Evolutionary conservation across 2,888 invertebrate species (phyloP).

Genomic region (Elmis aenea): DNA sequence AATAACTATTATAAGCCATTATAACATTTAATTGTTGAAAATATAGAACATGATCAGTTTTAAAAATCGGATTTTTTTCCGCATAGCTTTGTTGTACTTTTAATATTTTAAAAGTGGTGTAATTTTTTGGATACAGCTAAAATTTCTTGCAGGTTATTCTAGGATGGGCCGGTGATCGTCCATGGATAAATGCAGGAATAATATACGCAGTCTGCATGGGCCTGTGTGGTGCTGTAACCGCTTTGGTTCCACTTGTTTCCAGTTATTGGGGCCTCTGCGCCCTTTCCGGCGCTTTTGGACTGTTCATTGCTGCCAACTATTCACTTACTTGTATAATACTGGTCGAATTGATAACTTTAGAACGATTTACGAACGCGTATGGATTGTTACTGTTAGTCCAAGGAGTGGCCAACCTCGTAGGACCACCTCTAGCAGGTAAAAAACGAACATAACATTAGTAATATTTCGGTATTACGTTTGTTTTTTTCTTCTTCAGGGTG

Average conservation of each 20-base stretch:
- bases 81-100: too few species aligned
- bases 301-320: slow-evolving; percentile 89
- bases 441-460: slow-evolving; percentile 56
- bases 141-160: slow-evolving; percentile 61
- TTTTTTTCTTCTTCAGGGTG: slow-evolving; percentile 68
- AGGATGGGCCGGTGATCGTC: slow-evolving; percentile 83
- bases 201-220: slow-evolving; percentile 81
- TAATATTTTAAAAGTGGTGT: too few species aligned
- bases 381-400: slow-evolving; percentile 82
- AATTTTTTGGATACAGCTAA: neutral
- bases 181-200: slow-evolving; percentile 68
- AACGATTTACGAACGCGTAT: slow-evolving; percentile 87
- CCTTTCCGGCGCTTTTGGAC: slow-evolving; percentile 76
- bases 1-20: too few species aligned
- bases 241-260: slow-evolving; percentile 58
- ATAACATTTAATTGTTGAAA: too few species aligned
- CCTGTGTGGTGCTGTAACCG: slow-evolving; percentile 63
- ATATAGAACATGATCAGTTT: too few species aligned
- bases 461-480: slow-evolving; percentile 35
- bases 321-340: slow-evolving; percentile 86
- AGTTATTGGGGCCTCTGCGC: slow-evolving; percentile 57
- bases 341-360: slow-evolving; percentile 83
- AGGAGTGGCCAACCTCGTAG: slow-evolving; percentile 83
- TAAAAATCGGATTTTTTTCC: too few species aligned
- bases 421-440: slow-evolving; percentile 87